Evolutionary conservation across 2,113 vertebrate species (phyloP).

Genomic region (Pelusios castaneus): DNA sequence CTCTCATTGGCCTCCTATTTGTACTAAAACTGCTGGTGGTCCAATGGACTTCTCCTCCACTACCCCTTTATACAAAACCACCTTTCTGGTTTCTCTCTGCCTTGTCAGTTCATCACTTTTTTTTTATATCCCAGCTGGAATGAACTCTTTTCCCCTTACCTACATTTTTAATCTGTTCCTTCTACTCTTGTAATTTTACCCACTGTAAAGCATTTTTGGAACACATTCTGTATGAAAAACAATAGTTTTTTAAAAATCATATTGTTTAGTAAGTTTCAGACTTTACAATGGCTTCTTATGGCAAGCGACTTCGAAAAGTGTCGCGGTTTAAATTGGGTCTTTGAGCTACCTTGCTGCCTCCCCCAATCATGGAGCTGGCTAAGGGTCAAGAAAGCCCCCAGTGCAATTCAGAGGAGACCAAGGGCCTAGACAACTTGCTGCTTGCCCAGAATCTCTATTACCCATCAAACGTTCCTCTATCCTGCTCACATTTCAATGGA

Average conservation of each 20-base stretch:
- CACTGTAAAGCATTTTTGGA: slow-evolving; percentile 7
- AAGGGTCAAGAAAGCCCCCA: background rate
- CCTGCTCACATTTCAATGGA: background rate
- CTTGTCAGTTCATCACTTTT: fast-evolving
- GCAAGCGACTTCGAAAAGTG: background rate
- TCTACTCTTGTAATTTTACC: slow-evolving; percentile 34
- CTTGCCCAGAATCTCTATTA: background rate
- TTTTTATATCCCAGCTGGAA: background rate
- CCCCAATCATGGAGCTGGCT: background rate
- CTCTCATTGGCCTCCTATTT: background rate
- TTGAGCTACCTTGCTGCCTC: background rate
- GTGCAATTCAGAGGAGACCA: background rate
- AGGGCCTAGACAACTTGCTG: background rate
- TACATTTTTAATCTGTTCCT: slow-evolving; percentile 9
- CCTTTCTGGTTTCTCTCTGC: fast-evolving
- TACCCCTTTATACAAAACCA: background rate
- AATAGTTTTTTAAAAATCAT: background rate
- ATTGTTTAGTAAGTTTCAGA: background rate
- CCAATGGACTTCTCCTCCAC: background rate
- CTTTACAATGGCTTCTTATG: background rate
- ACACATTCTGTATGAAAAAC: background rate
- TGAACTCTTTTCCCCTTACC: background rate
- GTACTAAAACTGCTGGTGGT: background rate
- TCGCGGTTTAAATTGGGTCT: background rate
- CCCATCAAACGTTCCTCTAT: background rate